Base-by-base conservation (phyloP, 2,888 invertebrate species). In the Prostheceraeus crozeri region DNA sequence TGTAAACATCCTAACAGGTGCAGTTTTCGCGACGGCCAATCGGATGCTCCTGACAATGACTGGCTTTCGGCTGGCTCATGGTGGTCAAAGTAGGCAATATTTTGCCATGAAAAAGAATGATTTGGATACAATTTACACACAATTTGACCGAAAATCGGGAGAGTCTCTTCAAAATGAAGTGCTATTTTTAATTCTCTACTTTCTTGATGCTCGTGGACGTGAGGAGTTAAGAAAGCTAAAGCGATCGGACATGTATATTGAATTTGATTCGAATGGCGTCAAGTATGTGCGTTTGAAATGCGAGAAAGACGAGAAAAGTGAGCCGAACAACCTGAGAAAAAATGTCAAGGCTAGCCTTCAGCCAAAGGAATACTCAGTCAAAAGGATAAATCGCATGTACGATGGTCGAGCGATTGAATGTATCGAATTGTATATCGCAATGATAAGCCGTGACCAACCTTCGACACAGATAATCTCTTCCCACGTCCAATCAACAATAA, bases 391-490 rank as follows among this genome's bases (percentile, higher is more conserved):
- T 40, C 8, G 40, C 8, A 40, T 40, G 14, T 40, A 40, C 19
- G 40, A 40, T 19, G 19, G 19, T 40, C n/a, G 19, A 40, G 40
- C 40, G n/a, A 14, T 40, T 16, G 40, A 40, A 40, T 40, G 40
- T 40, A 40, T 40, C 19, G 40, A 40, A 40, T 40, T 40, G 19
- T 40, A 40, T 40, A 40, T 40, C 40, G n/a, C 19, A 19, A 40
- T 16, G 19, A 40, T 40, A 16, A 40, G 19, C 40, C 40, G 19
- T n/a, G n/a, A n/a, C n/a, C n/a, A n/a, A n/a, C n/a, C n/a, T n/a
- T n/a, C n/a, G n/a, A n/a, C n/a, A n/a, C n/a, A n/a, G n/a, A n/a
- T n/a, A n/a, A n/a, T n/a, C n/a, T n/a, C n/a, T 40, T 40, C 19
- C 40, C 40, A 19, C 40, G 40, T 19, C 40, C 40, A n/a, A 40